A percentile compares a stretch with the other conserved stretches of the same genome.
Conservation (phyloP, 2,888 invertebrate genomes). For the Argynnis bischoffii region DNA sequence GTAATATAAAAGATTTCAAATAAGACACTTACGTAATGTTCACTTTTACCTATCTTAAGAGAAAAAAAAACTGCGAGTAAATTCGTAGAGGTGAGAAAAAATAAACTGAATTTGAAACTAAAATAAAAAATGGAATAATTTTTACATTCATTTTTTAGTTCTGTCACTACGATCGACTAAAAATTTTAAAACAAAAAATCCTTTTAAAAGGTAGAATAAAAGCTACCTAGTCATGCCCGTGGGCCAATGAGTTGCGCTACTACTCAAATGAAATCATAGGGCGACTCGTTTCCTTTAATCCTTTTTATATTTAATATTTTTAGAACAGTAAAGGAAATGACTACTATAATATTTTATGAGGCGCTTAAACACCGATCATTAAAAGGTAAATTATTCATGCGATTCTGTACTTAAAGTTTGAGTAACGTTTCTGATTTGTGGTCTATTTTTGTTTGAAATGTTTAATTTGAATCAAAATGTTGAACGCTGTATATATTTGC, state of each 20-base stretch:
- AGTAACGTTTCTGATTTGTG: neutral
- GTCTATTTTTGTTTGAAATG: slow-evolving; percentile 14
- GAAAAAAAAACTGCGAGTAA: too few relatives aligned
- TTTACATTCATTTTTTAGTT: too few relatives aligned
- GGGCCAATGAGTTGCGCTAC: neutral
- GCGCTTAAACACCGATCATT: neutral
- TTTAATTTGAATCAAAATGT: slow-evolving; percentile 1
- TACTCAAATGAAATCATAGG: neutral
- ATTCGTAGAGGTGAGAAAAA: too few relatives aligned
- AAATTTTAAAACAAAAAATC: too few relatives aligned
- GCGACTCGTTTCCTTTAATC: neutral
- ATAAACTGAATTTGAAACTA: too few relatives aligned
- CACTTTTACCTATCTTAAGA: too few relatives aligned
- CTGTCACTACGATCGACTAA: too few relatives aligned
- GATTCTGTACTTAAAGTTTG: neutral
- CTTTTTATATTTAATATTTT: neutral
- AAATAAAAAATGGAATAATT: too few relatives aligned
- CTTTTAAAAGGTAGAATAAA: too few relatives aligned
- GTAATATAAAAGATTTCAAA: too few relatives aligned
- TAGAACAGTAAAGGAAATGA: slow-evolving; percentile 10
- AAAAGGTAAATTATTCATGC: neutral
- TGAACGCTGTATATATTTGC: slow-evolving; percentile 26
- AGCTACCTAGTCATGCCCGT: too few relatives aligned
- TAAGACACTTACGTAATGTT: too few relatives aligned
- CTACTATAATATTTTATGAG: neutral